phyloP scores from a whole-genome alignment of 30 jellyfish, hydroid and myxozoan genomes.

The Morbakka virulenta region DNA sequence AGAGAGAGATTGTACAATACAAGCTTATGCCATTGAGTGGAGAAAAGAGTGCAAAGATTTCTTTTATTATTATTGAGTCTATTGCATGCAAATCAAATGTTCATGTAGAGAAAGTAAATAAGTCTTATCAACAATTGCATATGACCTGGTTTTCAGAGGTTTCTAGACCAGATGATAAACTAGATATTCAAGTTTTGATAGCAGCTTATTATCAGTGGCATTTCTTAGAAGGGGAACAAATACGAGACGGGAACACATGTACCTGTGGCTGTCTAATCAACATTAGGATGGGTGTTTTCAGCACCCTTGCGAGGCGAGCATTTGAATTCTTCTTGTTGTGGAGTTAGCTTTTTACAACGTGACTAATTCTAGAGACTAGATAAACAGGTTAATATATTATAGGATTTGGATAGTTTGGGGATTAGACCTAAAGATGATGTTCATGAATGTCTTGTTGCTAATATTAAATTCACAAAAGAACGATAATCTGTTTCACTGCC shows the following conservation, averaged over 20 bases:
- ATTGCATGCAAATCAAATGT: too few relatives aligned
- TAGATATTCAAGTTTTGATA: constrained; percentile 16
- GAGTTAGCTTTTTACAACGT: not conserved
- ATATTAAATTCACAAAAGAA: constrained; percentile 7
- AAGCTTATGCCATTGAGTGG: too few relatives aligned
- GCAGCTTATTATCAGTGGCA: constrained; percentile 19
- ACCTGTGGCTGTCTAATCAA: constrained; percentile 20
- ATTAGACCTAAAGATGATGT: constrained; percentile 8
- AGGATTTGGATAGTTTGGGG: constrained; percentile 6
- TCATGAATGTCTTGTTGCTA: not conserved
- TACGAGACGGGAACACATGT: constrained; percentile 15
- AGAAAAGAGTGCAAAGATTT: too few relatives aligned
- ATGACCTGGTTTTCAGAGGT: constrained; percentile 46
- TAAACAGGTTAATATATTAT: not conserved
- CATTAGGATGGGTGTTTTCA: constrained; percentile 15
- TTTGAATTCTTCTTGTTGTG: too few relatives aligned
- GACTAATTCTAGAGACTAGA: not conserved
- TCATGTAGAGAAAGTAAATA: too few relatives aligned
- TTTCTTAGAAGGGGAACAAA: too few relatives aligned
- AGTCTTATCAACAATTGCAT: too few relatives aligned
- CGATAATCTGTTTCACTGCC: constrained; percentile 28
- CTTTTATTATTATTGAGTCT: too few relatives aligned
- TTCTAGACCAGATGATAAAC: constrained; percentile 1
- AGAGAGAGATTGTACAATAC: too few relatives aligned
- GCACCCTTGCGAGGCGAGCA: not conserved